Evolutionary conservation across 2,113 vertebrate genomes (phyloP).

Genomic region (Spilogale gracilis): DNA sequence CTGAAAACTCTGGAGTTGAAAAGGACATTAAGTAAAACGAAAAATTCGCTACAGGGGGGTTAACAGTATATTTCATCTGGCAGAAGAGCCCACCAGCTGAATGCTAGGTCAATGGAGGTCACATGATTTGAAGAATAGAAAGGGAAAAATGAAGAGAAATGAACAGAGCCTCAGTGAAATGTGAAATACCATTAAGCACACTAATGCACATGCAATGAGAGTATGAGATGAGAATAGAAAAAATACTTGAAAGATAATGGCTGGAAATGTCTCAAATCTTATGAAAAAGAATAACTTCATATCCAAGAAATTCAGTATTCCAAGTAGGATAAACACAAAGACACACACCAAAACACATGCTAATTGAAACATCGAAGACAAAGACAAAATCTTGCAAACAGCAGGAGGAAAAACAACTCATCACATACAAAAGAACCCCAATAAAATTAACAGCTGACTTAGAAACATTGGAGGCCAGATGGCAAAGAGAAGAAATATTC

Average conservation of each 20-base stretch:
- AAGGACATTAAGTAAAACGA: no score
- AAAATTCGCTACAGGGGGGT: no score
- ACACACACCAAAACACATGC: no score
- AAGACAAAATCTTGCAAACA: not conserved
- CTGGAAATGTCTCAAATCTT: not conserved
- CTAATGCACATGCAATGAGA: fast-evolving
- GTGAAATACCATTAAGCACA: not conserved
- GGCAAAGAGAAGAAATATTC: not conserved
- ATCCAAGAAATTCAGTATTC: not conserved
- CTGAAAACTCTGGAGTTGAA: not conserved
- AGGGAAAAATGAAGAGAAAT: not conserved
- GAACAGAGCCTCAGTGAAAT: not conserved
- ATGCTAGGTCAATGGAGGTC: not conserved
- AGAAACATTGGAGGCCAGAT: not conserved
- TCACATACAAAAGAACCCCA: not conserved
- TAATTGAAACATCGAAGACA: not conserved
- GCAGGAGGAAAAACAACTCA: not conserved
- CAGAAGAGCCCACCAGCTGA: not conserved
- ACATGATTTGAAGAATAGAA: not conserved
- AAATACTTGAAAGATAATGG: not conserved
- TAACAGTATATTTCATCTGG: no score
- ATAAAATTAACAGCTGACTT: not conserved
- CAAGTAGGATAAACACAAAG: not conserved
- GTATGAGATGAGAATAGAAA: no score
- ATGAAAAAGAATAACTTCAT: not conserved